Conservation (phyloP, 2,797 vertebrate genomes). For the Coluber constrictor region DNA sequence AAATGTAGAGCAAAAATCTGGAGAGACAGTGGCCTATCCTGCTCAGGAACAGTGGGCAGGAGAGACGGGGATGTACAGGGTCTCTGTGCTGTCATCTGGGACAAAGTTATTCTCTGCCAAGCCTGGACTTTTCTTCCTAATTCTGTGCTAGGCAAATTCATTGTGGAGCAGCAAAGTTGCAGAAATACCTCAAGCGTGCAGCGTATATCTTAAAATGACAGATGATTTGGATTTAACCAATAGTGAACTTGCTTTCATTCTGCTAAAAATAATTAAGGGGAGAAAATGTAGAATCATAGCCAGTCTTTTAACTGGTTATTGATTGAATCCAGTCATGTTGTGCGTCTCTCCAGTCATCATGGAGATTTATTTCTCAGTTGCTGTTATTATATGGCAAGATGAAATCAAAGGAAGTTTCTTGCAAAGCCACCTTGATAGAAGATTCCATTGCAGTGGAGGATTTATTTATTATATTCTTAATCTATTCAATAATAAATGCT, state of each 20-base stretch:
- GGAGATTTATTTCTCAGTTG: constrained; percentile 13
- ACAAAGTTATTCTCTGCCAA: neutral
- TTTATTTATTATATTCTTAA: neutral
- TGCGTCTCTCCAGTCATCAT: neutral
- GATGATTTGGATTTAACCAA: neutral
- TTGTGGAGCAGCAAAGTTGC: neutral
- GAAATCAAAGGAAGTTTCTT: neutral
- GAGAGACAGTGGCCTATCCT: neutral
- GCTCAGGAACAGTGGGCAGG: neutral
- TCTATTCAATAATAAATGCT: neutral
- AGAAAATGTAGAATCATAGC: neutral
- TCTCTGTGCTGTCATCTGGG: neutral
- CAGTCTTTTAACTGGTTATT: neutral
- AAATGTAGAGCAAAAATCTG: constrained; percentile 5
- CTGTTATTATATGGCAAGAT: neutral
- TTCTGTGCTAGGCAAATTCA: neutral
- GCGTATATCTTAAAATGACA: neutral
- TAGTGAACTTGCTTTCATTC: neutral
- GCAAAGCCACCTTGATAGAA: neutral
- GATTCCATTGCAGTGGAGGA: neutral
- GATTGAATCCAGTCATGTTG: neutral
- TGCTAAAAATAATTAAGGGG: neutral
- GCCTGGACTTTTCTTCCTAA: neutral
- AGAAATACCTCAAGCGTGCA: neutral
- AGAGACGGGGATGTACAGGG: neutral